These are phyloP conservation scores for Tipula lateralis DNA, from an alignment of 2,888 invertebrate genomes.

Conservation along the genomic window DNA sequence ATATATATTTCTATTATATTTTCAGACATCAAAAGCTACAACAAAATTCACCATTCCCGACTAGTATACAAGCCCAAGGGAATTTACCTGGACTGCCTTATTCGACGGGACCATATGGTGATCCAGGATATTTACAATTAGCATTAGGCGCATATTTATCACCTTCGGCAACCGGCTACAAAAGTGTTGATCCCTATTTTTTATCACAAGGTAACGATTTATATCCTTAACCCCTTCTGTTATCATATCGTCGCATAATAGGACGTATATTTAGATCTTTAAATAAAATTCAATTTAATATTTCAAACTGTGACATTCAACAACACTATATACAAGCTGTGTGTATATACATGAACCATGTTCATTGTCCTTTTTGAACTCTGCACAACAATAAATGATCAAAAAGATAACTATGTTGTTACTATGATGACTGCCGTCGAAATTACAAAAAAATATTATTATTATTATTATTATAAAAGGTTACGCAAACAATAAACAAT, in stretches of 20 bases:
- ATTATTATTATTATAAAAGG: neutral
- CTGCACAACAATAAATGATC: neutral
- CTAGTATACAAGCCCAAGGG: neutral
- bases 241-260: neutral
- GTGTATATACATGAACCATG: neutral
- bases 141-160: conserved; percentile 64
- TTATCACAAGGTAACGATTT: conserved; percentile 59
- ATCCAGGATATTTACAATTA: conserved; percentile 62
- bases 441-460: neutral
- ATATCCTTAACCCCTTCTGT: neutral
- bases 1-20: neutral
- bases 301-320: neutral
- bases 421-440: neutral
- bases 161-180: conserved; percentile 57
- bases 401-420: neutral
- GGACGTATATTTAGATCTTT: neutral
- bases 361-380: neutral
- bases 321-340: neutral
- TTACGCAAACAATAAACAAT: neutral
- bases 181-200: conserved; percentile 68
- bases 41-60: neutral
- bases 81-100: conserved; percentile 41
- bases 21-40: neutral
- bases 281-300: neutral
- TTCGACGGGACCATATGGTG: conserved; percentile 46